Conservation (phyloP, 2,113 vertebrate genomes). For the Phrynosoma platyrhinos region DNA sequence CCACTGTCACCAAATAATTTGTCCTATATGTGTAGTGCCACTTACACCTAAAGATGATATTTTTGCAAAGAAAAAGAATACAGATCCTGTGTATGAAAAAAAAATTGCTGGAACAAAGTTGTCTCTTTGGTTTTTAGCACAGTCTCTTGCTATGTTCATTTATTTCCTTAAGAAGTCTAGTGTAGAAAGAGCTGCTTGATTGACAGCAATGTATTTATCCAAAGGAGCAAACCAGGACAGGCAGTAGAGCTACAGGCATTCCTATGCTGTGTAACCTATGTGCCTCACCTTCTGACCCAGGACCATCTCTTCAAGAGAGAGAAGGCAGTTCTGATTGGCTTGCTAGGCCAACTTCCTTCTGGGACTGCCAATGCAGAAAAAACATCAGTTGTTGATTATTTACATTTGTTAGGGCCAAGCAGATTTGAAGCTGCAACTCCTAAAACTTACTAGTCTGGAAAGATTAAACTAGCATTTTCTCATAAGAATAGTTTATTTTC, state of each 20-base stretch:
- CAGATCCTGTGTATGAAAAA: slow-evolving; percentile 47
- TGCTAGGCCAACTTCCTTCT: slow-evolving; percentile 52
- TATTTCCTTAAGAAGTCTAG: slow-evolving; percentile 56
- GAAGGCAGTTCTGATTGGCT: slow-evolving; percentile 43
- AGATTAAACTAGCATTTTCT: slow-evolving; percentile 27
- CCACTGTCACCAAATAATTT: too few species aligned
- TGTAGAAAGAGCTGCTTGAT: slow-evolving; percentile 45
- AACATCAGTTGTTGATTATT: slow-evolving; percentile 55
- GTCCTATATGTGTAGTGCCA: too few species aligned
- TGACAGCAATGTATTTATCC: slow-evolving; percentile 57
- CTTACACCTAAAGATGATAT: too few species aligned
- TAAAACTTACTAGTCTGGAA: slow-evolving; percentile 53
- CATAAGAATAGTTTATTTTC: not conserved
- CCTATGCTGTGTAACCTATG: not conserved
- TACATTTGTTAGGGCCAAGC: slow-evolving; percentile 57
- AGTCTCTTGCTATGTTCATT: slow-evolving; percentile 39
- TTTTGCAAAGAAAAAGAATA: slow-evolving; percentile 35
- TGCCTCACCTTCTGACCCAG: slow-evolving; percentile 54
- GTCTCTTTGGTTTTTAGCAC: slow-evolving; percentile 15
- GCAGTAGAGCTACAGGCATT: not conserved
- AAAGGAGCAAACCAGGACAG: slow-evolving; percentile 23
- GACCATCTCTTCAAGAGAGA: slow-evolving; percentile 66
- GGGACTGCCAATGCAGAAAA: slow-evolving; percentile 30
- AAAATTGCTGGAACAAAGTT: slow-evolving; percentile 52
- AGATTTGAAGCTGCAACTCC: not conserved